Percentiles rank a stretch among this genome's conserved stretches.
These are phyloP conservation scores for Odontomachus brunneus DNA, from an alignment of 1,140 invertebrate genomes.

Conservation along the genomic window DNA sequence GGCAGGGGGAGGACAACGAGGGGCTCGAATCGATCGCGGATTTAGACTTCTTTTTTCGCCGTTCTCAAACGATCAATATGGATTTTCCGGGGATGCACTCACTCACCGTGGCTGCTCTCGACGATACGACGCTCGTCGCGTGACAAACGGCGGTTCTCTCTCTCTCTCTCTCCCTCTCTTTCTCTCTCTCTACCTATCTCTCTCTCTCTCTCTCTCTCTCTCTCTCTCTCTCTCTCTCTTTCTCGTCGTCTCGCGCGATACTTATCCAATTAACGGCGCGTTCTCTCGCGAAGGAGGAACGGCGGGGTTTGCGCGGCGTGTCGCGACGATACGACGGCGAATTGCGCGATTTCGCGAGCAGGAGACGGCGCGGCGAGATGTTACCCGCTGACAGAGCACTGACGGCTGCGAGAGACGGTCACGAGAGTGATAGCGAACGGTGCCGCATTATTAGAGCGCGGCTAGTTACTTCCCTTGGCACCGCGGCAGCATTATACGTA, in stretches of 20 bases:
- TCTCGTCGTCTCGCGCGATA: slow-evolving; percentile 3
- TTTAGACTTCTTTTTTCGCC: not conserved
- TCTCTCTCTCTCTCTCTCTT: not conserved
- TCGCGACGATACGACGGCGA: not conserved
- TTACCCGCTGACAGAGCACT: slow-evolving; percentile 29
- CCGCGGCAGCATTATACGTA: slow-evolving; percentile 52
- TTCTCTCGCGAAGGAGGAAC: slow-evolving; percentile 8
- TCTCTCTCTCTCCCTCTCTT: not conserved
- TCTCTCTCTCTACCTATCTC: not conserved
- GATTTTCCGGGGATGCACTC: not conserved
- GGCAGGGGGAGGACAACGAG: too few species aligned
- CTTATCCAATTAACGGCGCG: not conserved
- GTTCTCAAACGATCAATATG: too few species aligned
- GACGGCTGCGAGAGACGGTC: slow-evolving; percentile 17
- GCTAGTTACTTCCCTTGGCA: slow-evolving; percentile 57
- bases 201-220: too few species aligned
- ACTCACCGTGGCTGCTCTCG: slow-evolving; percentile 29
- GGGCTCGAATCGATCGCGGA: not conserved
- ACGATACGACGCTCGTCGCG: slow-evolving; percentile 1
- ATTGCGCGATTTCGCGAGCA: not conserved
- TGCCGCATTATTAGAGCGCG: slow-evolving; percentile 49
- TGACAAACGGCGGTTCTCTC: not conserved
- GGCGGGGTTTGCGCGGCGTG: not conserved
- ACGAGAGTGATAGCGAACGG: slow-evolving; percentile 46
- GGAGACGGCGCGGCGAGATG: not conserved